phyloP scores from a whole-genome alignment of 2,888 invertebrate species.

The Pristionchus maxplancki region DNA sequence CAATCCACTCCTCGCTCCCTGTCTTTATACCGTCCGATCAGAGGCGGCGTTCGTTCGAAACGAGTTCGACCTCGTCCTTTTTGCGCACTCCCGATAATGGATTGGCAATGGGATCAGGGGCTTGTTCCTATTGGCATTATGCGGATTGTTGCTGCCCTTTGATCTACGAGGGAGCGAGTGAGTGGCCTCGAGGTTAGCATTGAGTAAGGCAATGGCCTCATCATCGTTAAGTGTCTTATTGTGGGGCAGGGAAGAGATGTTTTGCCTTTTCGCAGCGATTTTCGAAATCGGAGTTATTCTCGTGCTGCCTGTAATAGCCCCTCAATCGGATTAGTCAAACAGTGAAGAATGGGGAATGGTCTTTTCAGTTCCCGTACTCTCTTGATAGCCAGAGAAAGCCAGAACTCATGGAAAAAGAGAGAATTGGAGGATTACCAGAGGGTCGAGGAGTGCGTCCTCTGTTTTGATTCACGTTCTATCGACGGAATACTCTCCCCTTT shows the following conservation, averaged over 20 bases:
- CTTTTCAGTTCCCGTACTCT: no score
- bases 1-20: no score
- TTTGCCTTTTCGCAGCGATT: background rate
- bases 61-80: slow-evolving; percentile 42
- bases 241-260: background rate
- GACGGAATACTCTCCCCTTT: background rate
- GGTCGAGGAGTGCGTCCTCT: background rate
- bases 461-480: background rate
- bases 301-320: no score
- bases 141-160: background rate
- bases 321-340: background rate
- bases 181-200: background rate
- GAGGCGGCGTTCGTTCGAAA: background rate
- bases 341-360: background rate
- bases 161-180: background rate
- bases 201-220: background rate
- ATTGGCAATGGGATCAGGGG: slow-evolving; percentile 29
- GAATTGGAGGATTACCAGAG: no score
- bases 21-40: background rate
- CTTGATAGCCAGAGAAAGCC: no score
- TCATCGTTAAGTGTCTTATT: background rate
- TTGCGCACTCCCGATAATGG: slow-evolving; percentile 28
- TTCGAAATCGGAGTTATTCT: background rate
- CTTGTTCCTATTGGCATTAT: slow-evolving; percentile 26
- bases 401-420: no score